Conservation (phyloP, 2,888 invertebrate species). For the Ophioninae sp. region DNA sequence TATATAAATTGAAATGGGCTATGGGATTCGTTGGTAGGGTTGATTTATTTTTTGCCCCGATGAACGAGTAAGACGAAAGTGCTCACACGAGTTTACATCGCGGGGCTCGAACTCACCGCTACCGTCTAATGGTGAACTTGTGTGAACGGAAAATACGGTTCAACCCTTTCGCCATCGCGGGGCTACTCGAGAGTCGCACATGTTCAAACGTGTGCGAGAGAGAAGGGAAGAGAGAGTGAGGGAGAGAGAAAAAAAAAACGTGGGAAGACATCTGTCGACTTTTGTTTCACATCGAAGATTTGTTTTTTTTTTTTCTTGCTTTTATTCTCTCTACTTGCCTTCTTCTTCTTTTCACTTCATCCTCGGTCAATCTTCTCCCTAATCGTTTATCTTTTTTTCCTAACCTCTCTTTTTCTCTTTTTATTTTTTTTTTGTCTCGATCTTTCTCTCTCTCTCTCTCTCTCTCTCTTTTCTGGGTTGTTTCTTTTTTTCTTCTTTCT, state of each 20-base stretch:
- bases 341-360: slow-evolving; percentile 55
- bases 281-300: slow-evolving; percentile 51
- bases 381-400: slow-evolving; percentile 63
- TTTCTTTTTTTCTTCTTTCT: slow-evolving; percentile 53
- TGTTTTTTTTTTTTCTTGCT: slow-evolving; percentile 24
- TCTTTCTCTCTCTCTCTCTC: slow-evolving; percentile 51
- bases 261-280: slow-evolving; percentile 78
- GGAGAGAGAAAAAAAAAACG: slow-evolving; percentile 73
- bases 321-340: slow-evolving; percentile 46
- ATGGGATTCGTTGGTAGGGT: slow-evolving; percentile 39
- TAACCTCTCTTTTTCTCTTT: slow-evolving; percentile 27
- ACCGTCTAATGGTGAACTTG: slow-evolving; percentile 37
- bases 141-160: slow-evolving; percentile 56
- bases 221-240: slow-evolving; percentile 61
- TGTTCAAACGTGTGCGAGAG: slow-evolving; percentile 70
- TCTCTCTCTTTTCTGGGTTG: no score
- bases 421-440: slow-evolving; percentile 37
- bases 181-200: slow-evolving; percentile 68
- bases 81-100: slow-evolving; percentile 18
- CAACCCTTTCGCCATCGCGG: slow-evolving; percentile 73
- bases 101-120: slow-evolving; percentile 2
- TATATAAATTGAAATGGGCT: slow-evolving; percentile 2
- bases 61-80: slow-evolving; percentile 46
- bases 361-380: slow-evolving; percentile 62
- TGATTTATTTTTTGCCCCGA: slow-evolving; percentile 55